Evolutionary conservation across 2,797 vertebrate genomes (phyloP).

Genomic region (Chloroceryle amazona): DNA sequence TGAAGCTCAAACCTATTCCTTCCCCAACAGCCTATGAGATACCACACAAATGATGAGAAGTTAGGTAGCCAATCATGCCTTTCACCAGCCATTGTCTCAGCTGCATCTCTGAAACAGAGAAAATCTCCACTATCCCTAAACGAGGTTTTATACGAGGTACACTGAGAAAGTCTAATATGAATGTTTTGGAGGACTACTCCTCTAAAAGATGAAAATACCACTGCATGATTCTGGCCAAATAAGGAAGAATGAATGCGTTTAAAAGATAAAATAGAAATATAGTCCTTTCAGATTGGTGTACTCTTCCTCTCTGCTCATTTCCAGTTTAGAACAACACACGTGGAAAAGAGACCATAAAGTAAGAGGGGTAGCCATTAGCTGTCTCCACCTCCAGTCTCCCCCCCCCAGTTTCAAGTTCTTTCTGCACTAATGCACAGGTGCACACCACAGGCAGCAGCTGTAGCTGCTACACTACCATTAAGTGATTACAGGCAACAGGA

Average conservation of each 20-base stretch:
- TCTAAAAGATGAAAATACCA: background rate
- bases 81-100: background rate
- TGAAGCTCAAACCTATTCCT: background rate
- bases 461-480: background rate
- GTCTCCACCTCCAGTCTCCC: background rate
- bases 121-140: background rate
- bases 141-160: background rate
- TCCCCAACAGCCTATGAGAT: background rate
- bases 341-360: background rate
- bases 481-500: fast-evolving
- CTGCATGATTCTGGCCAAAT: fast-evolving
- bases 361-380: background rate
- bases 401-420: background rate
- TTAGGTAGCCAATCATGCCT: background rate
- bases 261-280: background rate
- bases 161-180: fast-evolving
- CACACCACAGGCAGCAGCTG: background rate
- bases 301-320: background rate
- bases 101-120: background rate
- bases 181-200: background rate
- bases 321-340: background rate
- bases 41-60: fast-evolving
- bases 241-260: background rate
- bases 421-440: background rate
- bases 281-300: background rate